Base-by-base conservation (phyloP, 2,888 invertebrate species). In the Leptodirus hochenwartii region DNA sequence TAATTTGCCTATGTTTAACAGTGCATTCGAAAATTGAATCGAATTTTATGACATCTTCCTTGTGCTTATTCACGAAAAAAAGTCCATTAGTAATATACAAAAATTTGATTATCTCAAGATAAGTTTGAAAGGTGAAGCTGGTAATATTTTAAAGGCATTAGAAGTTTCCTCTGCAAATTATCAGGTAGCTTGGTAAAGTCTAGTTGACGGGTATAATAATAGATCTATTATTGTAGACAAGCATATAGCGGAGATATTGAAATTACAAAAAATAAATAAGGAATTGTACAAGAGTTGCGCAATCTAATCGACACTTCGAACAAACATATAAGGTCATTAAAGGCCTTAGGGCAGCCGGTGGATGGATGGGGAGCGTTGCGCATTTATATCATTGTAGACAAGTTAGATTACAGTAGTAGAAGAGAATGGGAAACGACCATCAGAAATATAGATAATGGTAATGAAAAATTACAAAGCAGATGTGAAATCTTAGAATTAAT, bases 191-290 rank as follows among this genome's bases (percentile, higher is more conserved):
- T 35, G 35, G 35, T 15, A 30, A 17, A 20, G 30, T 6, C 9
- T 35, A 13, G 20, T 25, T 8, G 31, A 35, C 22, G 10, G 33
- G 10, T 35, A 30, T 17, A 31, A 35, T 22, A 33, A 35, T 10
- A 27, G 27, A 29, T 24, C 22, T 4, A 10, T 33, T 11, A 16
- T 34, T 17, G 25, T 35, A 6, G 24, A 35, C 11, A 34, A 34
- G 16, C 35, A 35, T 11, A 13, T 35, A 28, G 26, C 30, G 14
- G 30, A 24, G 6, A n/a, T 35, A 8, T 34, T 34, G 17, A 31
- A 27, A 25, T 12, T 34, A 8, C 28, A 11, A 13, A 3, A 8
- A 8, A 25, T 31, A 14, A 34, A 14, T n/a, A n/a, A 13, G 9
- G 34, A 34, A 12, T 32, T 25, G 9, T 25, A 25, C n/a, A 9